These are phyloP conservation scores for Plusia festucae DNA, from an alignment of 2,888 invertebrate species.

Conservation along the genomic window DNA sequence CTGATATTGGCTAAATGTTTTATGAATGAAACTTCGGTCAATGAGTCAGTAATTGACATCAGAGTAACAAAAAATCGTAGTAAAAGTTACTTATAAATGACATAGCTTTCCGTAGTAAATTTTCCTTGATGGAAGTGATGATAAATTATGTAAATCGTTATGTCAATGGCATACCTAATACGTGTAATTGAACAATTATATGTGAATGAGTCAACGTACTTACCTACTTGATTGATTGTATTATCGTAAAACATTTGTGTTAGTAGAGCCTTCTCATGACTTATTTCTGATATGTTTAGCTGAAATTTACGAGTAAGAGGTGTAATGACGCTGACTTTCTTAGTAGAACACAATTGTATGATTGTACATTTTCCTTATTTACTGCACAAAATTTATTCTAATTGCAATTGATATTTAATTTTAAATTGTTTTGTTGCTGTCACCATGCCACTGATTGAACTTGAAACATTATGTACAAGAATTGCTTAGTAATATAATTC, in stretches of 20 bases:
- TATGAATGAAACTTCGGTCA: background rate
- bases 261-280: constrained; percentile 27
- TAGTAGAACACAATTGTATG: constrained; percentile 25
- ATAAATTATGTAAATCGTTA: constrained; percentile 11
- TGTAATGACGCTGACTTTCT: constrained; percentile 29
- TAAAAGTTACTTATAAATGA: background rate
- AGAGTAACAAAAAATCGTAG: background rate
- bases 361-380: background rate
- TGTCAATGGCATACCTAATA: constrained; percentile 2
- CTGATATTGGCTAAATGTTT: background rate
- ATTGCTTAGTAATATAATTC: background rate
- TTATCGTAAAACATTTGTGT: constrained; percentile 6
- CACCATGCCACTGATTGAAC: background rate
- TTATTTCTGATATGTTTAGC: constrained; percentile 20
- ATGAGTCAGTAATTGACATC: background rate
- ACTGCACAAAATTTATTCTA: background rate
- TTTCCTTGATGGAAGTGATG: constrained; percentile 17
- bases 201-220: constrained; percentile 23
- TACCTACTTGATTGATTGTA: constrained; percentile 10
- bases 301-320: constrained; percentile 18
- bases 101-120: background rate
- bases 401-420: background rate
- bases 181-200: constrained; percentile 17
- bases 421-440: no score
- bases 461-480: background rate